These are phyloP conservation scores for Thereuonema tuberculata DNA, from an alignment of 1,140 invertebrate species.

Conservation along the genomic window DNA sequence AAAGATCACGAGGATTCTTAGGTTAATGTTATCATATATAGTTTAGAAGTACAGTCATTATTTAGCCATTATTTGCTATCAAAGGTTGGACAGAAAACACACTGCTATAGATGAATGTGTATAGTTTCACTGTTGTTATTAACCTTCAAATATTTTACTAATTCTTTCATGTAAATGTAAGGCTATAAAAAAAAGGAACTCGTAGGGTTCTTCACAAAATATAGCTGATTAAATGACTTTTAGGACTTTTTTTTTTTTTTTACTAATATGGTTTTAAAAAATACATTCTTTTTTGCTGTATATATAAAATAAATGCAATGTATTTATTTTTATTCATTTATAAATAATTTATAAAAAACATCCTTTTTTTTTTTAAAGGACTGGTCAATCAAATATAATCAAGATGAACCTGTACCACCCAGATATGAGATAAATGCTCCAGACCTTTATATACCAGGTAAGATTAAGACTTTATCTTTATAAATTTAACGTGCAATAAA, in stretches of 20 bases:
- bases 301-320: not conserved
- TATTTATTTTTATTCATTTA: not conserved
- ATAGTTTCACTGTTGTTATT: no score
- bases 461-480: conserved; percentile 11
- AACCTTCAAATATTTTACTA: no score
- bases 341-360: not conserved
- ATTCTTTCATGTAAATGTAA: not conserved
- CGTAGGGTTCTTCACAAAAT: not conserved
- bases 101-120: no score
- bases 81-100: no score
- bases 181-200: not conserved
- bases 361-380: conserved; percentile 45
- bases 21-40: no score
- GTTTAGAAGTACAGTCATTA: no score
- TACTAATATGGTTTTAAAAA: no score
- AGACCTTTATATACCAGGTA: conserved; percentile 86
- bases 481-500: no score
- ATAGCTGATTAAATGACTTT: not conserved
- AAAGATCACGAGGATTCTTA: no score
- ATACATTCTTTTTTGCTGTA: not conserved
- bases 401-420: conserved; percentile 78
- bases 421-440: conserved; percentile 95
- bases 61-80: no score
- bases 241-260: not conserved
- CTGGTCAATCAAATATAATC: conserved; percentile 80